phyloP scores from a whole-genome alignment of 2,888 invertebrate genomes.

The Orchesellides sinensis region DNA sequence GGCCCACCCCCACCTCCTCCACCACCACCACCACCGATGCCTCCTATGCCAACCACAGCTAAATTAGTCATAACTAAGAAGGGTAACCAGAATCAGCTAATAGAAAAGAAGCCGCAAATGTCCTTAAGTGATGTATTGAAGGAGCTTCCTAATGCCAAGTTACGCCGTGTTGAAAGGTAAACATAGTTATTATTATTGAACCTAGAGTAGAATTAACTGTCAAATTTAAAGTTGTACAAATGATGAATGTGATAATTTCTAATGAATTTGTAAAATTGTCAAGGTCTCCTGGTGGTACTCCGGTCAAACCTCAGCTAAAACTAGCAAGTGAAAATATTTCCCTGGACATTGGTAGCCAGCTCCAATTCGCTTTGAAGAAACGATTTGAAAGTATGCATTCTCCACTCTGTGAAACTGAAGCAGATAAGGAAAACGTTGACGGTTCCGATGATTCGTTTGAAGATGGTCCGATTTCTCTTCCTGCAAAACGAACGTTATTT shows the following conservation, averaged over 20 bases:
- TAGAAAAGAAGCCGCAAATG: slow-evolving; percentile 42
- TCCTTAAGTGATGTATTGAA: slow-evolving; percentile 71
- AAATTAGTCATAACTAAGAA: slow-evolving; percentile 44
- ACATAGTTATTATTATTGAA: not conserved
- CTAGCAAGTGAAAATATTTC: slow-evolving; percentile 4
- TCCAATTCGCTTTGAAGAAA: slow-evolving; percentile 77
- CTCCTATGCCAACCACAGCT: too few relatives aligned
- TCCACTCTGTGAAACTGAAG: slow-evolving; percentile 55
- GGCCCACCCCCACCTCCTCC: slow-evolving; percentile 59
- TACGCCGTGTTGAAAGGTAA: slow-evolving; percentile 55
- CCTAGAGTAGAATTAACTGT: not conserved
- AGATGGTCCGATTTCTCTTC: not conserved
- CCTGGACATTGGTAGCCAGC: slow-evolving; percentile 73
- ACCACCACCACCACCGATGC: slow-evolving; percentile 66
- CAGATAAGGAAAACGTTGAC: slow-evolving; percentile 51
- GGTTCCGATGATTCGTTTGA: slow-evolving; percentile 59
- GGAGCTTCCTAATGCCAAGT: slow-evolving; percentile 66
- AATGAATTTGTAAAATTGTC: not conserved
- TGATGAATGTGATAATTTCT: not conserved
- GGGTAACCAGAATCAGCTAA: slow-evolving; percentile 31
- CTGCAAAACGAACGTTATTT: slow-evolving; percentile 39
- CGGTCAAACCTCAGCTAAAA: slow-evolving; percentile 55
- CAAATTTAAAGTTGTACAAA: not conserved
- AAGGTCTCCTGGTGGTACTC: slow-evolving; percentile 68
- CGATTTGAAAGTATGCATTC: slow-evolving; percentile 76